A percentile compares a stretch with the other conserved stretches of the same genome.
These are phyloP conservation scores for Eledona agricola DNA, from an alignment of 2,888 invertebrate species.

Conservation along the genomic window DNA sequence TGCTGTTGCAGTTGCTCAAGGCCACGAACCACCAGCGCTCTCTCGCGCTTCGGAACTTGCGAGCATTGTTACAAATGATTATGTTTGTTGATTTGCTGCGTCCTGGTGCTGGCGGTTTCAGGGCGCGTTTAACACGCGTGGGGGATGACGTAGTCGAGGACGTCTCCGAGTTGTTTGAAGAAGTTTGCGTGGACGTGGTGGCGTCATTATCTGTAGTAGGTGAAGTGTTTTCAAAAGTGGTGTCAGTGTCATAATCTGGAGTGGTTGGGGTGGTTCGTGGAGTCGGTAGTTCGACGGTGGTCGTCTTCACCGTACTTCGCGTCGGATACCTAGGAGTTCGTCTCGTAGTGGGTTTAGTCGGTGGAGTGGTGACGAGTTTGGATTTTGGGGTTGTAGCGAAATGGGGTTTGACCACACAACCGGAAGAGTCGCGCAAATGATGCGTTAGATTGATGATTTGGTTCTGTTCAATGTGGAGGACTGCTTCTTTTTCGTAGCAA, in stretches of 20 bases:
- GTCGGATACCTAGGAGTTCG: constrained; percentile 36
- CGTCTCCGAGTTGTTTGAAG: neutral
- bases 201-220: neutral
- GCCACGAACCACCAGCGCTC: constrained; percentile 97
- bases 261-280: constrained; percentile 3
- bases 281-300: constrained; percentile 12
- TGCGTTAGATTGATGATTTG: constrained; percentile 81
- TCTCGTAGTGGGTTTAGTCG: constrained; percentile 39
- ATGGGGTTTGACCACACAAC: constrained; percentile 59
- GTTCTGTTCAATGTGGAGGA: constrained; percentile 75
- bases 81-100: constrained; percentile 40
- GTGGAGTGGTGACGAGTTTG: constrained; percentile 46
- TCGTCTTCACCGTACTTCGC: constrained; percentile 24
- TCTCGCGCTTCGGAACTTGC: constrained; percentile 80
- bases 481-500: constrained; percentile 77
- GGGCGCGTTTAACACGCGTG: constrained; percentile 54
- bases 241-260: neutral
- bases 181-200: neutral
- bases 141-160: constrained; percentile 17
- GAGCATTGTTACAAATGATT: constrained; percentile 71
- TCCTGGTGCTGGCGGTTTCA: constrained; percentile 62
- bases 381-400: constrained; percentile 41
- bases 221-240: neutral
- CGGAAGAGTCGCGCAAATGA: constrained; percentile 67
- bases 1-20: constrained; percentile 79